Conservation (phyloP, 2,113 vertebrate genomes). For the Perccottus glenii region DNA sequence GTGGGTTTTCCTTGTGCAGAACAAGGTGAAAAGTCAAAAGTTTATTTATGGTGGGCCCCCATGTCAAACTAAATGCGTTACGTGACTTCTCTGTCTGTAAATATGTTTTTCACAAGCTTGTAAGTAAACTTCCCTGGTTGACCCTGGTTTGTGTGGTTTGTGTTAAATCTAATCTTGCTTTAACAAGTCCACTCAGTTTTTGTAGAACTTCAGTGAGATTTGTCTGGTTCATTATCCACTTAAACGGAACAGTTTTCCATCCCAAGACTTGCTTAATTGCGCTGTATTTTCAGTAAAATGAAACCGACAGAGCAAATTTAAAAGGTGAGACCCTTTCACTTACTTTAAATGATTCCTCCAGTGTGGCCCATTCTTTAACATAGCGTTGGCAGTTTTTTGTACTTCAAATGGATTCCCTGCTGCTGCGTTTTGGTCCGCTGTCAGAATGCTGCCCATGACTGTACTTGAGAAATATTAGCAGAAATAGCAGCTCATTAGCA, state of each 20-base stretch:
- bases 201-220: not conserved
- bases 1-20: slow-evolving; percentile 18
- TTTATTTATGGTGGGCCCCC: slow-evolving; percentile 27
- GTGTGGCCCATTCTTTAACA: not conserved
- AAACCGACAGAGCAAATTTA: slow-evolving; percentile 28
- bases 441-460: slow-evolving; percentile 3
- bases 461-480: slow-evolving; percentile 12
- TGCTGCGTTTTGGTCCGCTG: slow-evolving; percentile 34
- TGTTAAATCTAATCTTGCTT: not conserved
- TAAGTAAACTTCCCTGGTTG: not conserved
- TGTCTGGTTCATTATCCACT: not conserved
- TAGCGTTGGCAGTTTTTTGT: slow-evolving; percentile 7
- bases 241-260: not conserved
- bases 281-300: slow-evolving; percentile 20
- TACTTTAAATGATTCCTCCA: slow-evolving; percentile 20
- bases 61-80: slow-evolving; percentile 37
- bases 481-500: slow-evolving; percentile 34
- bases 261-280: slow-evolving; percentile 8
- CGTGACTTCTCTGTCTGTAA: slow-evolving; percentile 15
- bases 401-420: slow-evolving; percentile 16
- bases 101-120: no score
- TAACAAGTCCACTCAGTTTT: not conserved
- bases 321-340: slow-evolving; percentile 22
- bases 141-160: not conserved
- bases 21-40: slow-evolving; percentile 28